A percentile compares a stretch with the other conserved stretches of the same genome.
Conservation (phyloP, 1,140 invertebrate genomes). For the Pogonognathellus flavescens region DNA sequence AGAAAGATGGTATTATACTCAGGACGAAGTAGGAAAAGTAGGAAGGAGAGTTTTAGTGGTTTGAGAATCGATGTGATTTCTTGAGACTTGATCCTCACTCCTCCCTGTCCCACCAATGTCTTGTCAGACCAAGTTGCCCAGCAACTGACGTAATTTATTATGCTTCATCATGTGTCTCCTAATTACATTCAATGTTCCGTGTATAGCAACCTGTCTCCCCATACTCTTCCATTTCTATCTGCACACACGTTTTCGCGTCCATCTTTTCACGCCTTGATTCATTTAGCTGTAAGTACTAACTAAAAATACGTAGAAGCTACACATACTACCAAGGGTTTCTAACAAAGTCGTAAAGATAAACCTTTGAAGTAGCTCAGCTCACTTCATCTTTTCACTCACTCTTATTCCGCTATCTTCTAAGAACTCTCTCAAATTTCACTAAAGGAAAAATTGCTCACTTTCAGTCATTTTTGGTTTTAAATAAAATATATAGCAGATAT, state of each 20-base stretch:
- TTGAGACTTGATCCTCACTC: slow-evolving; percentile 24
- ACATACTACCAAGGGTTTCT: not conserved
- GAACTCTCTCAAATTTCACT: too few species aligned
- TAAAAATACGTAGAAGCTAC: too few species aligned
- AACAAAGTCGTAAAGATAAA: not conserved
- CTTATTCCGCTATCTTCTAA: not conserved
- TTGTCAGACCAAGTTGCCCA: slow-evolving; percentile 22
- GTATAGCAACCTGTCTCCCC: slow-evolving; percentile 1
- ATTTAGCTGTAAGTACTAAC: not conserved
- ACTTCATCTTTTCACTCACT: not conserved
- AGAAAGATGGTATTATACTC: not conserved
- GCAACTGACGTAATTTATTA: slow-evolving; percentile 50
- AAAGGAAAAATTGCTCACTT: too few species aligned
- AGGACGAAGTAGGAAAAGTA: not conserved
- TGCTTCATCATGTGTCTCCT: slow-evolving; percentile 34
- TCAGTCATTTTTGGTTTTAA: too few species aligned
- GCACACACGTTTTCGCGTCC: not conserved
- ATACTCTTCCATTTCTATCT: not conserved
- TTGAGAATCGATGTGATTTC: slow-evolving; percentile 40
- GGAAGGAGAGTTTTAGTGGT: not conserved
- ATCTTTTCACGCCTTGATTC: not conserved
- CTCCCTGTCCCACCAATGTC: slow-evolving; percentile 50
- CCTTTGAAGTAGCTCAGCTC: not conserved
- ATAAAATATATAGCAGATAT: too few species aligned
- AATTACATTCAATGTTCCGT: slow-evolving; percentile 37